phyloP scores from a whole-genome alignment of 2,888 invertebrate species.

The Orchesella flavescens region DNA sequence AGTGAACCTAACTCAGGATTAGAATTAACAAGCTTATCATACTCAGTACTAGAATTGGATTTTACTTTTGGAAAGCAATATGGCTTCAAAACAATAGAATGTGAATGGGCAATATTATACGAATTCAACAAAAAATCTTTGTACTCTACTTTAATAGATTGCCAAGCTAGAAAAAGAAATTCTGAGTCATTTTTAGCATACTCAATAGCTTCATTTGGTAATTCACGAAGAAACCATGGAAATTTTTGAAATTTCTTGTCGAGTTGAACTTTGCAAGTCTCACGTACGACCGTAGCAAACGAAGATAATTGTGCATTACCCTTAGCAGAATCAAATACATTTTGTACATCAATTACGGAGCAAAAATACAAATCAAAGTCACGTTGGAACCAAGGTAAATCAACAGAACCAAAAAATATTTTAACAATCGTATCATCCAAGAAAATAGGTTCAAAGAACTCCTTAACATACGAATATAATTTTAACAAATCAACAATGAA shows the following conservation, averaged over 20 bases:
- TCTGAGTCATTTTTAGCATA: conserved; percentile 9
- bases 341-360: conserved; percentile 12
- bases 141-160: background rate
- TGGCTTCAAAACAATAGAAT: background rate
- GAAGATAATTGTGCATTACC: background rate
- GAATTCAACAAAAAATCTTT: background rate
- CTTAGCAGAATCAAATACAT: background rate
- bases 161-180: background rate
- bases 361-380: conserved; percentile 6
- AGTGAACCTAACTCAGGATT: too few relatives aligned
- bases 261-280: too few relatives aligned
- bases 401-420: background rate
- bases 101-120: background rate
- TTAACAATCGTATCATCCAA: background rate
- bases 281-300: background rate
- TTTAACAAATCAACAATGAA: conserved; percentile 3
- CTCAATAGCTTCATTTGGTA: background rate
- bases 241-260: background rate
- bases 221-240: background rate
- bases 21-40: too few relatives aligned
- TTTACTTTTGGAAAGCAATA: too few relatives aligned
- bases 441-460: background rate
- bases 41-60: too few relatives aligned
- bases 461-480: background rate
- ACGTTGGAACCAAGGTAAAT: background rate